These are phyloP conservation scores for Mystacornis crossleyi DNA, from an alignment of 2,113 vertebrate species.

Conservation along the genomic window DNA sequence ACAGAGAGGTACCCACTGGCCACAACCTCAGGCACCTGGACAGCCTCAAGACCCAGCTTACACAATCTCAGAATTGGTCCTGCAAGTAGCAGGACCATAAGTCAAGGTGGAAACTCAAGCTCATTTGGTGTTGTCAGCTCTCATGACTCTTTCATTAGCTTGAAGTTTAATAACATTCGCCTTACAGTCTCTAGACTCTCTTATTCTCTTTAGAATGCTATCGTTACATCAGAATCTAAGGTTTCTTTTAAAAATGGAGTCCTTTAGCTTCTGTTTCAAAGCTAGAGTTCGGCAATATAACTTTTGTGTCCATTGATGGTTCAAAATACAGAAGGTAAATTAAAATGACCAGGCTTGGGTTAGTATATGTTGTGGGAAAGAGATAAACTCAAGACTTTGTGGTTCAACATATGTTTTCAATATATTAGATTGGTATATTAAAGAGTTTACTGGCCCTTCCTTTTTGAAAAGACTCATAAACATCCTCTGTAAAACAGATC, in stretches of 20 bases:
- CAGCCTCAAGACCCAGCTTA: not conserved
- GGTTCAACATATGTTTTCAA: not conserved
- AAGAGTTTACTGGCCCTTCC: not conserved
- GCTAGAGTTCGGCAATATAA: not conserved
- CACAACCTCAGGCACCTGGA: not conserved
- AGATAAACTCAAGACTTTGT: not conserved
- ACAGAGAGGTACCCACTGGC: not conserved
- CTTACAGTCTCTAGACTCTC: not conserved
- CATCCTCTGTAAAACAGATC: not conserved
- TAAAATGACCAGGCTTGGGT: not conserved
- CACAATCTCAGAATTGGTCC: not conserved
- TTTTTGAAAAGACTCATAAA: conserved; percentile 15
- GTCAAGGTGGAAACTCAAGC: not conserved
- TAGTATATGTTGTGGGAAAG: not conserved
- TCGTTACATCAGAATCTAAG: not conserved
- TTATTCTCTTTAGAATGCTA: not conserved
- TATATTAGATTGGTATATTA: not conserved
- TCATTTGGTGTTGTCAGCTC: not conserved
- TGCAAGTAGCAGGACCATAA: not conserved
- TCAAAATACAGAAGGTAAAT: not conserved
- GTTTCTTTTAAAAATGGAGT: not conserved
- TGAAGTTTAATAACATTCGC: not conserved
- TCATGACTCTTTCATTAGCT: not conserved
- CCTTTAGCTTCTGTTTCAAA: not conserved
- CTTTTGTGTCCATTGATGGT: not conserved